Base-by-base conservation (phyloP, 1,140 invertebrate genomes). In the Zaprionus kolodkinae region DNA sequence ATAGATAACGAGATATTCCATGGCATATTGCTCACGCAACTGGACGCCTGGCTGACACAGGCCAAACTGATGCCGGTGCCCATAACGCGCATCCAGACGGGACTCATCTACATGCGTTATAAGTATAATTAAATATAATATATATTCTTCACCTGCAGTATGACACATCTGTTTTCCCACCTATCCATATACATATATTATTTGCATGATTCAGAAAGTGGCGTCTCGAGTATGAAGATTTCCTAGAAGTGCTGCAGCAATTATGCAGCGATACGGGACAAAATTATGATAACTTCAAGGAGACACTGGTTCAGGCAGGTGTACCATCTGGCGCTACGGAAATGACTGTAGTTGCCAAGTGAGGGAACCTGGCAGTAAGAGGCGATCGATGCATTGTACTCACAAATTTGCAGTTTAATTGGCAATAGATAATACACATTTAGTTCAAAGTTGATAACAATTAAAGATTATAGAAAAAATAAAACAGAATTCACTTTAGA, bases 61-160 rank as follows among this genome's bases (percentile, higher is more conserved):
- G 83, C 91, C 7, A 91, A 89, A 61, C 55, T 92, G 5, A 79
- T 92, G 70, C 88, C 78, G 11, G 45, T n/a, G 6, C 79, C 76
- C 38, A 86, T 92, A 38, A 74, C 91, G 2, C 73, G 85, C 11
- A 86, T 71, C 0, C 91, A 92, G 54, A 92, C 91, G 0, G 91
- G 91, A 10, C 68, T 92, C 5, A 72, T 84, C 43, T 92, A 91
- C n/a, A 91, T 92, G 87, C 76, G 85, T 27, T 92, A 92, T 30
- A 91, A 88, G 91, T 92, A 76, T 6, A 35, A 45, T 21, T 25
- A 21, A 25, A 30, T 5, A 12, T 33, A 40, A 1, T 9, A 35
- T 40, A 15, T 0, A n/a, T n/a, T n/a, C n/a, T n/a, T n/a, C n/a
- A 13, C 2, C 3, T 12, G 10, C 1, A 4, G 11, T 13, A 57